Base-by-base conservation (phyloP, 2,113 vertebrate species). In the Microtus pennsylvanicus region DNA sequence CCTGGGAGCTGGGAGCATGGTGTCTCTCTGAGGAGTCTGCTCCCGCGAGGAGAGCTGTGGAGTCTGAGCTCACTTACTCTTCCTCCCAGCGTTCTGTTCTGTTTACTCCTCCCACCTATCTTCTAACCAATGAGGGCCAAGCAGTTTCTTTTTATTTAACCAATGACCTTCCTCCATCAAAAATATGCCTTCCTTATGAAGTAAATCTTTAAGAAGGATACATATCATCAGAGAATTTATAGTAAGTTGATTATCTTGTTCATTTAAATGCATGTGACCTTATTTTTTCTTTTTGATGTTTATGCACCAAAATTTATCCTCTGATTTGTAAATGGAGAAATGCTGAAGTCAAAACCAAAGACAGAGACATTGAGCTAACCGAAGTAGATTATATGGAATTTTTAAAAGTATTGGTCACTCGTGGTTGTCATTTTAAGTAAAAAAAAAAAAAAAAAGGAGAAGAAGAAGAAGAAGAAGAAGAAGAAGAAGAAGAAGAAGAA, bases 191-290 rank as follows among this genome's bases (percentile, higher is more conserved):
- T 42, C 38, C 38, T 42, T 42, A 63, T 81, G 24, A 12, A 35
- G 11, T 35, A 50, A 69, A 67, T 93, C 58, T 93, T 83, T 92
- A 86, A 67, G 86, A 92, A 90, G 38, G 38, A 76, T 28, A 24
- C 92, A 76, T 28, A 24, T 94, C 22, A 35, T 76, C 13, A 12
- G 30, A 72, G 87, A 65, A 61, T 93, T 93, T 55, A 35, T 76
- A 78, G 35, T 70, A 90, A 82, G 55, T 12, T 87, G 61, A 77
- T 89, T 24, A 42, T n/a, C 69, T 6, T 38, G 11, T 90, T 90
- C 87, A 69, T 61, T 82, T 65, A 94, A 87, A 95, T 90, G 11
- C 33, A 91, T 21, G 42, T 33, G 42, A 33, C 38, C 42, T 1
- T 86, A 24, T 86, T 47, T 89, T 92, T 61, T 17, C 6, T 69